A percentile compares a stretch with the other conserved stretches of the same genome.
Conservation (phyloP, 1,140 invertebrate genomes). For the Cotesia vestalis region DNA sequence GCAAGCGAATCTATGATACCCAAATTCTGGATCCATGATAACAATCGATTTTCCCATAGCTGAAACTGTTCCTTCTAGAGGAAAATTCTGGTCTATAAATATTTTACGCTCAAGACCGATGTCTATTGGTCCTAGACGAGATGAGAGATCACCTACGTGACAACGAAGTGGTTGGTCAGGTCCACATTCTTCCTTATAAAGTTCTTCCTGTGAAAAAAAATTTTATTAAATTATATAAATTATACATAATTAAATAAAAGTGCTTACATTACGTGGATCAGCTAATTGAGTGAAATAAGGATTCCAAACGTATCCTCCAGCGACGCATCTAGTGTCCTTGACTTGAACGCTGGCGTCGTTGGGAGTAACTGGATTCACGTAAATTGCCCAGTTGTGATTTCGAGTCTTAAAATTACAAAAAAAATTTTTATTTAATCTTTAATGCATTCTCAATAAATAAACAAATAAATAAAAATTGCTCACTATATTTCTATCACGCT, state of each 20-base stretch:
- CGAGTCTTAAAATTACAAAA: slow-evolving; percentile 69
- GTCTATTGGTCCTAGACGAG: slow-evolving; percentile 83
- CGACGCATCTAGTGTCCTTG: slow-evolving; percentile 83
- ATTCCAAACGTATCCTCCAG: slow-evolving; percentile 92
- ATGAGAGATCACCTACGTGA: slow-evolving; percentile 91
- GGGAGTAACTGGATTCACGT: slow-evolving; percentile 87
- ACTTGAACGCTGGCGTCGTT: slow-evolving; percentile 88
- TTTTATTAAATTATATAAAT: background rate
- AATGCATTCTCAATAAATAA: too few species aligned
- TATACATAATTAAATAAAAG: background rate
- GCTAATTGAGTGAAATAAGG: slow-evolving; percentile 90
- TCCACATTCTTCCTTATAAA: slow-evolving; percentile 88
- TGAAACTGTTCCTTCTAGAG: slow-evolving; percentile 78
- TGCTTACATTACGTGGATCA: slow-evolving; percentile 84
- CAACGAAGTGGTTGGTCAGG: slow-evolving; percentile 87
- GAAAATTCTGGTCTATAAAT: slow-evolving; percentile 87
- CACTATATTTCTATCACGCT: slow-evolving; percentile 82
- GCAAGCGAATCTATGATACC: slow-evolving; percentile 81
- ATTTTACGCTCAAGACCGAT: slow-evolving; percentile 81
- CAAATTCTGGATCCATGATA: slow-evolving; percentile 79
- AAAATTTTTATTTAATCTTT: background rate
- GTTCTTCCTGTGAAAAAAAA: slow-evolving; percentile 72
- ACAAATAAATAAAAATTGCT: slow-evolving; percentile 47
- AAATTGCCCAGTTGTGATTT: slow-evolving; percentile 92
- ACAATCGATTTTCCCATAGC: slow-evolving; percentile 88